These are phyloP conservation scores for Brachionus plicatilis DNA, from an alignment of 1,140 invertebrate genomes.

Conservation along the genomic window DNA sequence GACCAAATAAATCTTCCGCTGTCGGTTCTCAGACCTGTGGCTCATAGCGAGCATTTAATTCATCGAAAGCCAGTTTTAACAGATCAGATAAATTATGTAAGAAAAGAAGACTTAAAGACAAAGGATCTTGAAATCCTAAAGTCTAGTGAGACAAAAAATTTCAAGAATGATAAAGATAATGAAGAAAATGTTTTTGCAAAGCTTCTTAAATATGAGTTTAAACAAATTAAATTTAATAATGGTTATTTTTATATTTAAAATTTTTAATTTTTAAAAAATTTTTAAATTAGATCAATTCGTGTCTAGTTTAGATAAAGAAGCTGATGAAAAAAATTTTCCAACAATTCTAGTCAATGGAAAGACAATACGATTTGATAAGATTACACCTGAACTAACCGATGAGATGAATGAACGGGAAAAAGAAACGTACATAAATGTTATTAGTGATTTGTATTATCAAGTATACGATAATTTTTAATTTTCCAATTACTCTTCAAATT, in stretches of 20 bases:
- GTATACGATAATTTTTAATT: not conserved
- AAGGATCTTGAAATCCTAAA: not conserved
- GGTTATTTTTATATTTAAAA: not conserved
- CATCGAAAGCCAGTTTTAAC: not conserved
- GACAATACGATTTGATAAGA: not conserved
- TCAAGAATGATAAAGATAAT: not conserved
- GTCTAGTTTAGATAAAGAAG: not conserved
- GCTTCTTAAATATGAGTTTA: not conserved
- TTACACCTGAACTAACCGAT: not conserved
- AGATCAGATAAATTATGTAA: conserved; percentile 14
- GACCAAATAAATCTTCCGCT: not conserved
- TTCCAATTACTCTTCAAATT: not conserved
- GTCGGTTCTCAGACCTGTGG: not conserved
- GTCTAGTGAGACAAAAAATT: not conserved
- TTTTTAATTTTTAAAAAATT: not conserved
- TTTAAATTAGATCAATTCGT: not conserved
- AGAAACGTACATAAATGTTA: not conserved
- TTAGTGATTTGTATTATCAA: not conserved
- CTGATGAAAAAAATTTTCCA: not conserved
- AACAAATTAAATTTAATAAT: not conserved
- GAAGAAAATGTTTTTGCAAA: not conserved
- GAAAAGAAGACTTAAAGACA: not conserved
- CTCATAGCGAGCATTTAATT: not conserved
- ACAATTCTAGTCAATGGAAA: not conserved
- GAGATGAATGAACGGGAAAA: conserved; percentile 37